Evolutionary conservation across 2,113 vertebrate species (phyloP).

Genomic region (Accipiter cooperii): DNA sequence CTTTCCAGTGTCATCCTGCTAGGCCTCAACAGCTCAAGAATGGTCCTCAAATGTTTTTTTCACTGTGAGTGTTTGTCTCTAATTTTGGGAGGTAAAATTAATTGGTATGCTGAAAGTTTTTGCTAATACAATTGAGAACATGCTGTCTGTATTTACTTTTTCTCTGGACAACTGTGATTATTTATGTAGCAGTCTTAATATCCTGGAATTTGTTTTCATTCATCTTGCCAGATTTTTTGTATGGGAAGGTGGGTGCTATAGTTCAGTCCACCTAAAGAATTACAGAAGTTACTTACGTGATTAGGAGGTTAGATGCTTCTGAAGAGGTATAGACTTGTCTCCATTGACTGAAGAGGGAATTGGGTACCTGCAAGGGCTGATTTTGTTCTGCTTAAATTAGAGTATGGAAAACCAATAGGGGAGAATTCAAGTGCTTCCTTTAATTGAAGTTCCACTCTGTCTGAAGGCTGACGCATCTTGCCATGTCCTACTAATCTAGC

Average conservation of each 20-base stretch:
- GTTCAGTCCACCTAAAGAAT: background rate
- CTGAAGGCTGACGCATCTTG: background rate
- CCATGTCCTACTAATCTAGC: background rate
- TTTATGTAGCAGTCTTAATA: background rate
- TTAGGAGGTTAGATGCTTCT: background rate
- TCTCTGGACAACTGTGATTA: background rate
- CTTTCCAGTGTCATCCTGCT: background rate
- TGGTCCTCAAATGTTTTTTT: background rate
- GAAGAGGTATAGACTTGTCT: background rate
- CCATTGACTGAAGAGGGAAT: background rate
- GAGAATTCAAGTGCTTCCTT: background rate
- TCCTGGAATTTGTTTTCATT: background rate
- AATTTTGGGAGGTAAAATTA: background rate
- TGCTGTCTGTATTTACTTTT: background rate
- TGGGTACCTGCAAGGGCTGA: background rate
- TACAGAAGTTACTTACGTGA: background rate
- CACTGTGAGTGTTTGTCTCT: background rate
- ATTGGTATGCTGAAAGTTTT: background rate
- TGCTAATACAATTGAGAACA: background rate
- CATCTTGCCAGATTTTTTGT: background rate
- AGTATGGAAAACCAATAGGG: background rate
- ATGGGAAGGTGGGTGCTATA: accelerated
- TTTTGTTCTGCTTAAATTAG: background rate
- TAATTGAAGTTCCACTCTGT: background rate
- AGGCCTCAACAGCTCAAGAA: background rate